phyloP scores from a whole-genome alignment of 2,888 invertebrate species.

The Heliothis peltigera region DNA sequence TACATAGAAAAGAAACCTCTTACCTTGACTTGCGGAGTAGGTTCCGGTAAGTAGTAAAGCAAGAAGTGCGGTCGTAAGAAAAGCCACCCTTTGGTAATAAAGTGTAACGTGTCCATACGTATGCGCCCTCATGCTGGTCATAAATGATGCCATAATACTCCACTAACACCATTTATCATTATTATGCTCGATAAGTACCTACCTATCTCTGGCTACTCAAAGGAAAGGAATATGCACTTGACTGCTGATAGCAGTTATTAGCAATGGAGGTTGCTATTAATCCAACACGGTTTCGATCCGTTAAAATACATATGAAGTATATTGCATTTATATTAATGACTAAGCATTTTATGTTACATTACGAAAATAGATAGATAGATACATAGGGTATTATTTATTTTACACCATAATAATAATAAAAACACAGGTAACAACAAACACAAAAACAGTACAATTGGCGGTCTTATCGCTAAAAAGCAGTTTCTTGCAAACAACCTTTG shows the following conservation, averaged over 20 bases:
- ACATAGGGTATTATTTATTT: too few relatives aligned
- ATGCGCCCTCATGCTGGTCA: constrained; percentile 27
- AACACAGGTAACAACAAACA: too few relatives aligned
- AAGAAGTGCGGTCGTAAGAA: constrained; percentile 1
- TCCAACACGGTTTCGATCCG: too few relatives aligned
- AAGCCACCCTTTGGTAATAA: constrained; percentile 31
- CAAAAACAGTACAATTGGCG: too few relatives aligned
- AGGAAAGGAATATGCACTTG: neutral
- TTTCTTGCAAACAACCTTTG: too few relatives aligned
- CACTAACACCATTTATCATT: constrained; percentile 33
- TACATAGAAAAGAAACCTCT: neutral
- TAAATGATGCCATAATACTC: constrained; percentile 49
- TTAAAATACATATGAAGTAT: too few relatives aligned
- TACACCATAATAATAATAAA: too few relatives aligned
- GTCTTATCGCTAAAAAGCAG: too few relatives aligned
- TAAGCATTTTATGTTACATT: too few relatives aligned
- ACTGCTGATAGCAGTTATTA: constrained; percentile 24
- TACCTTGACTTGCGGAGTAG: neutral
- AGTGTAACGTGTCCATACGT: constrained; percentile 33
- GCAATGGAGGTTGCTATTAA: neutral
- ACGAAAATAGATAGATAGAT: too few relatives aligned
- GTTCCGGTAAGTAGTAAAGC: neutral
- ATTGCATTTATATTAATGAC: too few relatives aligned
- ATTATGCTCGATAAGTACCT: constrained; percentile 46
- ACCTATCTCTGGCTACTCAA: constrained; percentile 11